Evolutionary conservation across 2,888 invertebrate genomes (phyloP), one percentile per base, ranked within the genome.

Genomic region (Amphiduros pacificus): DNA sequence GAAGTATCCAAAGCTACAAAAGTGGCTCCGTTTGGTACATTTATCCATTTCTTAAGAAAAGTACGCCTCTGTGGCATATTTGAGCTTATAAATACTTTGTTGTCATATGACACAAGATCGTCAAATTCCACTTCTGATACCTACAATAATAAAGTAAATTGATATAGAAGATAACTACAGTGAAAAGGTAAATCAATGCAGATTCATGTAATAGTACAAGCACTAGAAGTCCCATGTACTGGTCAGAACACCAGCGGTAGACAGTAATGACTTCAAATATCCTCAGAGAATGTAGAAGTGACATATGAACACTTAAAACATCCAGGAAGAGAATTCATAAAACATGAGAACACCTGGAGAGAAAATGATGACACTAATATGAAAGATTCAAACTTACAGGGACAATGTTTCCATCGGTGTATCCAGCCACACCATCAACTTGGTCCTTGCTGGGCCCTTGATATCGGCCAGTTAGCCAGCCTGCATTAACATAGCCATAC

Each of bases 91-190:
- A 64, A 64, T 31, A 51, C 31, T 17, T 50, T 57, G 51, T 61
- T 64, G 61, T 64, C 64, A 22, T 61, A 64, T 20, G 27, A 40
- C 9, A 61, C 36, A n/a, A 64, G 28, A n/a, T 61, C 55, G 14
- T 61, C 58, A n/a, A 64, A 61, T 11, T 52, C 28, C 0, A 63
- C 54, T 2, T 52, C 36, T 4, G 32, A n/a, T 5, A 22, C 49
- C 63, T 63, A 48, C 58, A 51, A 49, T 48, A 36, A 36, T 9
- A 11, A 44, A 20, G 44, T 20, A 22, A 5, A 44, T 44, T 9
- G 5, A 6, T 44, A 4, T 4, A 44, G n/a, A 20, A 44, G 6
- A 11, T 6, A n/a, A n/a, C n/a, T n/a, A n/a, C n/a, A n/a, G n/a
- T n/a, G n/a, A n/a, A n/a, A n/a, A n/a, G n/a, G n/a, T n/a, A n/a